Percentiles rank a stretch among this genome's conserved stretches.
phyloP scores from a whole-genome alignment of 2,113 vertebrate genomes.

The Aspiorhynchus laticeps region DNA sequence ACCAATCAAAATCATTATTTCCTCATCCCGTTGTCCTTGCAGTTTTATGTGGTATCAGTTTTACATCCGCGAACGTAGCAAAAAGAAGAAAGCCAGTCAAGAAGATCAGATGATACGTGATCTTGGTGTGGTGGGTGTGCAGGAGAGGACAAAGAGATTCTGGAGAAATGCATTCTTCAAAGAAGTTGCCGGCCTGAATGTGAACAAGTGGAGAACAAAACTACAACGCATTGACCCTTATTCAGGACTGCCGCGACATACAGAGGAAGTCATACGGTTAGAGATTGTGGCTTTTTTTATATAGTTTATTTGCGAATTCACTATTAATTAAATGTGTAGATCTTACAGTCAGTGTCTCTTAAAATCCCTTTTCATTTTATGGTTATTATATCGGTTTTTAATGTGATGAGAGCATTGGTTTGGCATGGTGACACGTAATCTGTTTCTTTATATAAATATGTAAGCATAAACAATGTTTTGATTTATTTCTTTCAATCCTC shows the following conservation, averaged over 20 bases:
- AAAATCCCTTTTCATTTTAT: not conserved
- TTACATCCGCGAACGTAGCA: constrained; percentile 68
- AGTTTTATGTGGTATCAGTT: constrained; percentile 84
- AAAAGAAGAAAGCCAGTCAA: constrained; percentile 55
- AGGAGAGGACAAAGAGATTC: constrained; percentile 70
- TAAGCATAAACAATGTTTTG: not conserved
- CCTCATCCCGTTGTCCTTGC: constrained; percentile 35
- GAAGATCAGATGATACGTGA: constrained; percentile 57
- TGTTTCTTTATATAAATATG: not conserved
- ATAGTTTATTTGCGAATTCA: not conserved
- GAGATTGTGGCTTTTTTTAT: not conserved
- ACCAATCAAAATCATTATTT: constrained; percentile 1
- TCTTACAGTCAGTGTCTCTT: not conserved
- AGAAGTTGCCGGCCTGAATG: constrained; percentile 68
- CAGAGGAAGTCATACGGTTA: constrained; percentile 76
- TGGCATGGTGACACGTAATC: not conserved
- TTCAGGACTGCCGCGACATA: constrained; percentile 81
- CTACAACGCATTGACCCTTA: constrained; percentile 73
- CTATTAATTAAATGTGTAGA: not conserved
- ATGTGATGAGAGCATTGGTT: not conserved
- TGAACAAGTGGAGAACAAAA: constrained; percentile 68
- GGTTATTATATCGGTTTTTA: not conserved
- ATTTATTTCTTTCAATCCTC: not conserved
- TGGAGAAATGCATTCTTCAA: constrained; percentile 85
- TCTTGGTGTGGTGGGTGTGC: constrained; percentile 50